phyloP scores from a whole-genome alignment of 2,113 vertebrate species.

The Pseudonaja textilis region DNA sequence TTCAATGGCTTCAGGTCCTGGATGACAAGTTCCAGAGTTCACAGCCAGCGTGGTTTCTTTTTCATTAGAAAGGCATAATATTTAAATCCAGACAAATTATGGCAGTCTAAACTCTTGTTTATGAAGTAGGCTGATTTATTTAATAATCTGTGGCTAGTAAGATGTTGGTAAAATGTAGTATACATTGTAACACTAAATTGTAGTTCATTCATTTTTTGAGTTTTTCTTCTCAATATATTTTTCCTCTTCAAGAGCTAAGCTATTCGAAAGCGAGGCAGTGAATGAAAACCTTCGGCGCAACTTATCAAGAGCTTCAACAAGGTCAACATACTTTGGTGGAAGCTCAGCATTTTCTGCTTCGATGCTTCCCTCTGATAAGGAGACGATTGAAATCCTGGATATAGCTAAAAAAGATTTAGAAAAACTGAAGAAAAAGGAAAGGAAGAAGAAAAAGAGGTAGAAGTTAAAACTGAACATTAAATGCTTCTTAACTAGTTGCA shows the following conservation, averaged over 20 bases:
- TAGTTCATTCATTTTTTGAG: not conserved
- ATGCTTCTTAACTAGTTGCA: not conserved
- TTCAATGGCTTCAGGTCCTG: not conserved
- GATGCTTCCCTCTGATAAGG: constrained; percentile 80
- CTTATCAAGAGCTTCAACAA: constrained; percentile 83
- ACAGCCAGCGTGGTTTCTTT: not conserved
- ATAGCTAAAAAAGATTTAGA: constrained; percentile 94
- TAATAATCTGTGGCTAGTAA: not conserved
- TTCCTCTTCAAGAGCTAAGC: constrained; percentile 80
- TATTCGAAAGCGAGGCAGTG: constrained; percentile 93
- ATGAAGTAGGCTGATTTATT: not conserved
- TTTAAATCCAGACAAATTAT: not conserved
- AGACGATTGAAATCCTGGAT: constrained; percentile 89
- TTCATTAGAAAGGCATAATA: not conserved
- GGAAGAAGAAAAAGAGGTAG: constrained; percentile 95
- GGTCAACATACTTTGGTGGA: constrained; percentile 79
- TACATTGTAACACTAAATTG: not conserved
- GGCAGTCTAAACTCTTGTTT: not conserved
- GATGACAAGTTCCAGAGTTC: not conserved
- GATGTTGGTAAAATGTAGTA: not conserved
- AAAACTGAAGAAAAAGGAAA: constrained; percentile 94
- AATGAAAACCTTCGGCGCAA: constrained; percentile 90
- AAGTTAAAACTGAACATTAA: constrained; percentile 20
- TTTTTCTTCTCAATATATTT: not conserved
- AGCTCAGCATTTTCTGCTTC: constrained; percentile 75